Base-by-base conservation (phyloP, 1,140 invertebrate genomes). In the Polypedilum pembai region DNA sequence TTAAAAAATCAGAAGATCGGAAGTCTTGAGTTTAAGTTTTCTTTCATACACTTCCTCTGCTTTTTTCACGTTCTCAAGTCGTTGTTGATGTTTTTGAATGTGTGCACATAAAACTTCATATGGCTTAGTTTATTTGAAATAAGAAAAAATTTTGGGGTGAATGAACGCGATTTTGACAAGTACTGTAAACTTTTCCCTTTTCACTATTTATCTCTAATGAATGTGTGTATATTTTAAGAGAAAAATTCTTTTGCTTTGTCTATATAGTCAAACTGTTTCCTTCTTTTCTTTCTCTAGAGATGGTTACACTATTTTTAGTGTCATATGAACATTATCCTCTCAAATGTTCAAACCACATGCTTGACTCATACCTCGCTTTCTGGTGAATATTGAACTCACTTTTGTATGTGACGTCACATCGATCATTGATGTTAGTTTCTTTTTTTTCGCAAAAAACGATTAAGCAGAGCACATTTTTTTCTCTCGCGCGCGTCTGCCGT, bases 121-220 rank as follows among this genome's bases (percentile, higher is more conserved):
- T 56, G 24, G 45, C 45, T 56, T 56, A 56, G 45, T 56, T 56
- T 15, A n/a, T 56, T 56, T 56, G 24, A 33, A 33, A 5, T 3
- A 33, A 5, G 5, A 33, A 33, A 33, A 33, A 33, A 33, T 56
- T n/a, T 56, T 56, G 45, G 45, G 45, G 45, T 56, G 45, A 56
- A 56, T 56, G 45, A 56, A 56, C 45, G 45, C 12, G 15, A 56
- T 56, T 56, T 56, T n/a, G 12, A 56, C 12, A 56, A 33, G 24
- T 33, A 33, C 24, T 56, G 45, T 56, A 56, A 56, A 56, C 45
- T 56, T 56, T 56, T 56, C 45, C 45, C 45, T 56, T 56, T 56
- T 56, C n/a, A 12, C 41, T 56, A n/a, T n/a, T 56, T 56, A 12
- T 56, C n/a, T n/a, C 45, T 56, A 56, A n/a, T 33, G 24, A 33